phyloP scores from a whole-genome alignment of 2,113 vertebrate genomes.

The Oceanites oceanicus region DNA sequence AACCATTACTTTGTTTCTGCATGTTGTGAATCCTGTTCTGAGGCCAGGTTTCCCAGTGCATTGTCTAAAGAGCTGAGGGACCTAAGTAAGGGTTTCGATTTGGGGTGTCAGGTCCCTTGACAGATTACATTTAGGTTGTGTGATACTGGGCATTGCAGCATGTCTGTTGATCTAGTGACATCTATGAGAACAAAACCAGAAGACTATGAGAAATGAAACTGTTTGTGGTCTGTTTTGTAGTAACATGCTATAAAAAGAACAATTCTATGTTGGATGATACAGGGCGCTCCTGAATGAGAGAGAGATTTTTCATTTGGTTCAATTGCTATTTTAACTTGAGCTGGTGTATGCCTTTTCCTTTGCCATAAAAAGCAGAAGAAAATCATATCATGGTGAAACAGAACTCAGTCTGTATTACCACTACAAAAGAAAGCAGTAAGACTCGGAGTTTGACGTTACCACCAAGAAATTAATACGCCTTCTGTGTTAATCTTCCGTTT shows the following conservation, averaged over 20 bases:
- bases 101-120: not conserved
- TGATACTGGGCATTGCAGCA: not conserved
- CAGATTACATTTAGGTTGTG: not conserved
- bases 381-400: not conserved
- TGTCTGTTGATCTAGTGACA: not conserved
- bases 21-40: not conserved
- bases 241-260: not conserved
- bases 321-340: not conserved
- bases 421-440: not conserved
- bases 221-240: not conserved
- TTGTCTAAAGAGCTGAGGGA: not conserved
- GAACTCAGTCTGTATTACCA: not conserved
- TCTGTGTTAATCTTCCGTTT: not conserved
- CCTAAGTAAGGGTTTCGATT: not conserved
- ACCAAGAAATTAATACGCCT: not conserved
- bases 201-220: not conserved
- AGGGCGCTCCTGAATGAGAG: not conserved
- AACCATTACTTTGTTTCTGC: not conserved
- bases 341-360: not conserved
- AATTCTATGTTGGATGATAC: not conserved
- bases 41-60: not conserved
- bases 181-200: not conserved
- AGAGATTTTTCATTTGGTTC: not conserved
- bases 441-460: not conserved
- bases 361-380: not conserved